These are phyloP conservation scores for Gordius sp. DNA, from an alignment of 2,888 invertebrate species.

Conservation along the genomic window DNA sequence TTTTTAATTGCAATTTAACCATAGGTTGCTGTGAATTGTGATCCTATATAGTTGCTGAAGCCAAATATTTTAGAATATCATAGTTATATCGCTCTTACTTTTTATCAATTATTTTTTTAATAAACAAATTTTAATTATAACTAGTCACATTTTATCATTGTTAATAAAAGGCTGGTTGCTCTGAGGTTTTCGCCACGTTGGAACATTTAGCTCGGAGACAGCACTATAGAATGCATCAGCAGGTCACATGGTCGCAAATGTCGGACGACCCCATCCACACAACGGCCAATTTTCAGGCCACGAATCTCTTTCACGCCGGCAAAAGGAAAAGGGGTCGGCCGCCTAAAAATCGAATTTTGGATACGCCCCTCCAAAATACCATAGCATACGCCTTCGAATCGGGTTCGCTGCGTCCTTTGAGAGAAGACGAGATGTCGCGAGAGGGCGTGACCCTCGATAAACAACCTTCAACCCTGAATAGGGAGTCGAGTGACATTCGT, in stretches of 20 bases:
- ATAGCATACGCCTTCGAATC: not conserved
- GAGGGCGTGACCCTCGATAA: not conserved
- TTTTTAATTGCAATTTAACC: too few species aligned
- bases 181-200: not conserved
- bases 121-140: not conserved
- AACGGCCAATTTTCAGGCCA: not conserved
- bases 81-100: not conserved
- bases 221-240: not conserved
- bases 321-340: not conserved
- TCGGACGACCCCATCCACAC: not conserved
- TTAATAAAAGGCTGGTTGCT: not conserved
- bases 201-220: not conserved
- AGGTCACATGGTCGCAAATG: not conserved
- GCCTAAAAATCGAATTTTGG: not conserved
- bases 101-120: not conserved
- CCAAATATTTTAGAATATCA: too few species aligned
- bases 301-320: not conserved
- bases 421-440: not conserved
- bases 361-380: not conserved
- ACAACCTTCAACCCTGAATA: not conserved
- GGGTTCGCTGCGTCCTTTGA: not conserved
- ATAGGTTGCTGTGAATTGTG: too few species aligned
- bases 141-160: not conserved
- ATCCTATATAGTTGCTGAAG: too few species aligned
- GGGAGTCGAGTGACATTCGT: not conserved